Base-by-base conservation (phyloP, 2,888 invertebrate species). In the Lycia hirtaria region DNA sequence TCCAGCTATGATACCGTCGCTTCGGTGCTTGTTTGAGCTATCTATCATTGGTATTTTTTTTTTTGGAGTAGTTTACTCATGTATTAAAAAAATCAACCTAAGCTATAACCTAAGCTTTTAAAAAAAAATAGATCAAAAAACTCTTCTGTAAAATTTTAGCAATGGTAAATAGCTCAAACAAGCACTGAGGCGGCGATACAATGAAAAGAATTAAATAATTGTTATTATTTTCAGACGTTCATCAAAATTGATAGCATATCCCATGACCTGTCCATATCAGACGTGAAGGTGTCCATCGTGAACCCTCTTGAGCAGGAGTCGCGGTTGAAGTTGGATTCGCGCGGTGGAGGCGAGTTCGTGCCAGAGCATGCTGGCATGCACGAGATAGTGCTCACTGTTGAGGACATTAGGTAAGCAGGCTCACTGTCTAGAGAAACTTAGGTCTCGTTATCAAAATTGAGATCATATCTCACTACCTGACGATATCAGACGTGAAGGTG, bases 301-400 rank as follows among this genome's bases (percentile, higher is more conserved):
- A 96, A 96, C 64, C 97, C 97, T 9, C 94, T 95, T 62, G 96
- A 96, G 55, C 93, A 94, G 60, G 93, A 94, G 68, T 93, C 93
- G 17, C 83, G 85, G 62, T 86, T 95, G 47, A 94, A 94, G 54
- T 83, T 96, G 59, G 95, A 95, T 68, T 87, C 93, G 5, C 93
- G 95, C 28, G 98, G 97, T 1, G 95, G 95, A 64, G 98, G 98
- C 6, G 94, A 95, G 57, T 98, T 97, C 75, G 93, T 96, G 6
- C 98, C 98, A 0, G 95, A 96, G 64, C 97, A 97, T 84, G 96
- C 98, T 69, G 98, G 98, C 64, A 97, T 98, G 95, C 98, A 98
- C 81, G 97, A 97, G 76, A 93, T 95, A 51, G 92, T 95, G 0
- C 94, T 95, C 15, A 93, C 94, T 37, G 93, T 93, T 51, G 94